Conservation (phyloP, 2,888 invertebrate species). For the Dynastes grantii region DNA sequence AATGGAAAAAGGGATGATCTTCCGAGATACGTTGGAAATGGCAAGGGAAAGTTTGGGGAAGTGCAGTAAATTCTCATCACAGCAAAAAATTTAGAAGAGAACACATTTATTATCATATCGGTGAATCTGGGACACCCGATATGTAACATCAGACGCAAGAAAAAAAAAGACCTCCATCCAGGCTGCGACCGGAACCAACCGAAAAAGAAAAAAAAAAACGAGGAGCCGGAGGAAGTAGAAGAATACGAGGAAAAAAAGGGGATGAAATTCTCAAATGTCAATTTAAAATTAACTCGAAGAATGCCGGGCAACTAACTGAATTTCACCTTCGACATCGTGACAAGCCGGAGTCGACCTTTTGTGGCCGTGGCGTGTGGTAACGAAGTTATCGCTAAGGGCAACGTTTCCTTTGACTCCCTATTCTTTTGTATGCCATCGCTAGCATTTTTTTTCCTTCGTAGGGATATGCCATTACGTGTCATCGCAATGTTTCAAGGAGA, state of each 20-base stretch:
- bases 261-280: constrained; percentile 47
- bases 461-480: not conserved
- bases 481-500: not conserved
- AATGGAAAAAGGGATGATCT: not conserved
- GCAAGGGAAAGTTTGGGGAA: not conserved
- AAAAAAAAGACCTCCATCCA: not conserved
- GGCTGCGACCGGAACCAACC: not conserved
- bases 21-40: not conserved
- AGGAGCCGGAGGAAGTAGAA: not conserved
- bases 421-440: constrained; percentile 9
- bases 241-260: constrained; percentile 16
- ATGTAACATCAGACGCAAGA: too few relatives aligned
- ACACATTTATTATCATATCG: too few relatives aligned
- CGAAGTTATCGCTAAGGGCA: constrained; percentile 54
- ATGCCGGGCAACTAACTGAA: constrained; percentile 53
- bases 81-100: too few relatives aligned
- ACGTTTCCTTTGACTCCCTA: constrained; percentile 35
- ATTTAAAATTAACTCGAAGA: constrained; percentile 49
- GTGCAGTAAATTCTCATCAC: not conserved
- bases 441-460: not conserved
- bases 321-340: constrained; percentile 52
- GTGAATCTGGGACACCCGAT: too few relatives aligned
- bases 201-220: too few relatives aligned
- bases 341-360: constrained; percentile 45
- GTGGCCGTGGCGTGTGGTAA: constrained; percentile 54